Conservation (phyloP, 2,797 vertebrate species). For the Lateolabrax maculatus region DNA sequence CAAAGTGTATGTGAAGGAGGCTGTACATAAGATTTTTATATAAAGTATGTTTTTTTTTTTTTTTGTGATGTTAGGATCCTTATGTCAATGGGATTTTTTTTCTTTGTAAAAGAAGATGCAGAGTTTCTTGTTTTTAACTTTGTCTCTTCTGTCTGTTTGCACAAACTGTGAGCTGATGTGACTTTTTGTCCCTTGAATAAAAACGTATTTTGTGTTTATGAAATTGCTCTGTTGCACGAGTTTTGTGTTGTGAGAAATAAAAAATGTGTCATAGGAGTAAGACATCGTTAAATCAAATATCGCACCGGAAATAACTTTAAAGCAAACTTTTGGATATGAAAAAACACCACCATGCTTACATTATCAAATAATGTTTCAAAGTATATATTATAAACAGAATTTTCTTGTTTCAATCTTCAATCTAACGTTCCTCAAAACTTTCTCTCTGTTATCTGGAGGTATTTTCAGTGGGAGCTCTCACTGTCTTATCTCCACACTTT, state of each 20-base stretch:
- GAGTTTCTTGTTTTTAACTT: conserved; percentile 12
- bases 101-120: conserved; percentile 38
- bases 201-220: conserved; percentile 35
- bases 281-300: neutral
- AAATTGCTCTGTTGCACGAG: neutral
- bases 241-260: neutral
- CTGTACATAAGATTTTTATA: conserved; percentile 81
- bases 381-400: neutral
- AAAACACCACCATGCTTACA: too few species aligned
- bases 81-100: conserved; percentile 4
- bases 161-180: conserved; percentile 46
- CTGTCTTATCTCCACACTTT: conserved; percentile 59
- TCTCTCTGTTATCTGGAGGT: conserved; percentile 51
- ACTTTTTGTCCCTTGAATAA: conserved; percentile 38
- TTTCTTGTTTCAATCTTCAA: neutral
- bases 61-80: neutral
- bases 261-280: too few species aligned
- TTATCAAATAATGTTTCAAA: too few species aligned
- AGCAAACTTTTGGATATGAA: neutral
- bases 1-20: conserved; percentile 29
- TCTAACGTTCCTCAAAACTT: neutral
- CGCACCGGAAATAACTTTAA: neutral
- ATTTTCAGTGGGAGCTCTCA: conserved; percentile 51
- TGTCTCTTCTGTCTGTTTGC: conserved; percentile 53
- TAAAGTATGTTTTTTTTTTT: conserved; percentile 51